A percentile compares a stretch with the other conserved stretches of the same genome.
These are phyloP conservation scores for Setipinna tenuifilis DNA, from an alignment of 2,797 vertebrate species.

Conservation along the genomic window DNA sequence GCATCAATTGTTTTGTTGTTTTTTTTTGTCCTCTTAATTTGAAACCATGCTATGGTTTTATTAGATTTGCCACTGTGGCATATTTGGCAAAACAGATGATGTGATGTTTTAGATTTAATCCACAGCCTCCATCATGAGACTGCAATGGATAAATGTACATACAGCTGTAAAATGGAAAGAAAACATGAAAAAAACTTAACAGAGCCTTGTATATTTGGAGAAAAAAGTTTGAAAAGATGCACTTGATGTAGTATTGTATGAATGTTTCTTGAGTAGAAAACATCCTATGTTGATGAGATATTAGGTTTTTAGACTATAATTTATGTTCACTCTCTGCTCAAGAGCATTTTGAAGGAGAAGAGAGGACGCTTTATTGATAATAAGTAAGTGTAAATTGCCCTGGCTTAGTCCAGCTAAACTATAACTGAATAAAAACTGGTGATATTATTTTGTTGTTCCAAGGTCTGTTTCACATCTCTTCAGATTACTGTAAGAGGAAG, in stretches of 20 bases:
- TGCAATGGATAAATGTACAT: slow-evolving; percentile 91
- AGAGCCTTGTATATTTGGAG: slow-evolving; percentile 92
- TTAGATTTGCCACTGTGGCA: background rate
- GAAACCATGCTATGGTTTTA: background rate
- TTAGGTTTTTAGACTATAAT: slow-evolving; percentile 96
- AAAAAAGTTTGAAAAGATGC: slow-evolving; percentile 89
- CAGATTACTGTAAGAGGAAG: background rate
- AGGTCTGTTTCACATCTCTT: background rate
- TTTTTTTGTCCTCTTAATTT: background rate
- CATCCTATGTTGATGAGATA: slow-evolving; percentile 91
- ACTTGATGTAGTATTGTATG: slow-evolving; percentile 97
- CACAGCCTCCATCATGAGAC: slow-evolving; percentile 77
- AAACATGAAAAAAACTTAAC: slow-evolving; percentile 72
- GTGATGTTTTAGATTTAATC: slow-evolving; percentile 56
- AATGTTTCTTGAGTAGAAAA: slow-evolving; percentile 93
- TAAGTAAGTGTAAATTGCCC: slow-evolving; percentile 87
- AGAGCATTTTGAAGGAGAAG: slow-evolving; percentile 80
- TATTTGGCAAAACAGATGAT: slow-evolving; percentile 61
- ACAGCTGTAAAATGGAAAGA: slow-evolving; percentile 79
- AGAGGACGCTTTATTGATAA: slow-evolving; percentile 82
- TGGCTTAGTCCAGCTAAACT: slow-evolving; percentile 76
- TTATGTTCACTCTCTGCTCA: slow-evolving; percentile 92
- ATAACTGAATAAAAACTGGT: slow-evolving; percentile 80
- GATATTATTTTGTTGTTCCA: background rate
- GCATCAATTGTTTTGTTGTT: background rate